Evolutionary conservation across 2,888 invertebrate genomes (phyloP).

Genomic region (Ischnura elegans): DNA sequence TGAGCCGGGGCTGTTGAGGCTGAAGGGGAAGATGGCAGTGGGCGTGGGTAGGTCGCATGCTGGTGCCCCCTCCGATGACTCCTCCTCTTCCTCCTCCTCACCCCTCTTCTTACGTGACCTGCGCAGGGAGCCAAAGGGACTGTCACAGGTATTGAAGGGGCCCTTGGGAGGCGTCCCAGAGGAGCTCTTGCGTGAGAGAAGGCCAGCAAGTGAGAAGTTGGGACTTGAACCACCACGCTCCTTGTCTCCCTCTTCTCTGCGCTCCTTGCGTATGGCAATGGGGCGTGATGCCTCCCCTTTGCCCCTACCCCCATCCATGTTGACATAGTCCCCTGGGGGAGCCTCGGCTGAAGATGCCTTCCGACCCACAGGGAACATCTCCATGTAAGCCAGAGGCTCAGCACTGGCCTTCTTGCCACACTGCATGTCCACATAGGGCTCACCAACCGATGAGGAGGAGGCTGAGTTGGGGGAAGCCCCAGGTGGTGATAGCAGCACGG

Average conservation of each 20-base stretch:
- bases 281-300: slow-evolving; percentile 31
- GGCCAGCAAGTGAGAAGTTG: slow-evolving; percentile 83
- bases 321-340: slow-evolving; percentile 69
- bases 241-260: slow-evolving; percentile 74
- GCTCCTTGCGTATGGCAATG: slow-evolving; percentile 56
- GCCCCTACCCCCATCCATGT: slow-evolving; percentile 68
- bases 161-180: slow-evolving; percentile 78
- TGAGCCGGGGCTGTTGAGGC: slow-evolving; percentile 84
- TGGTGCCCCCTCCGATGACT: slow-evolving; percentile 10
- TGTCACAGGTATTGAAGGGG: slow-evolving; percentile 77
- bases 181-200: slow-evolving; percentile 76
- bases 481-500: slow-evolving; percentile 69
- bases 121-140: slow-evolving; percentile 78
- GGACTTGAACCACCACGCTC: slow-evolving; percentile 79
- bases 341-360: slow-evolving; percentile 72
- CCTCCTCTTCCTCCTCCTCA: slow-evolving; percentile 75
- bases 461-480: slow-evolving; percentile 58
- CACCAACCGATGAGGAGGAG: slow-evolving; percentile 73
- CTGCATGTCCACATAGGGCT: slow-evolving; percentile 80
- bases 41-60: slow-evolving; percentile 76
- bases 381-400: slow-evolving; percentile 81
- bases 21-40: slow-evolving; percentile 85
- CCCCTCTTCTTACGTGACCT: slow-evolving; percentile 73
- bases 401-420: slow-evolving; percentile 47
- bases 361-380: slow-evolving; percentile 80